A percentile compares a stretch with the other conserved stretches of the same genome.
Evolutionary conservation across 2,113 vertebrate species (phyloP).

Genomic region (Poeciliopsis prolifica): DNA sequence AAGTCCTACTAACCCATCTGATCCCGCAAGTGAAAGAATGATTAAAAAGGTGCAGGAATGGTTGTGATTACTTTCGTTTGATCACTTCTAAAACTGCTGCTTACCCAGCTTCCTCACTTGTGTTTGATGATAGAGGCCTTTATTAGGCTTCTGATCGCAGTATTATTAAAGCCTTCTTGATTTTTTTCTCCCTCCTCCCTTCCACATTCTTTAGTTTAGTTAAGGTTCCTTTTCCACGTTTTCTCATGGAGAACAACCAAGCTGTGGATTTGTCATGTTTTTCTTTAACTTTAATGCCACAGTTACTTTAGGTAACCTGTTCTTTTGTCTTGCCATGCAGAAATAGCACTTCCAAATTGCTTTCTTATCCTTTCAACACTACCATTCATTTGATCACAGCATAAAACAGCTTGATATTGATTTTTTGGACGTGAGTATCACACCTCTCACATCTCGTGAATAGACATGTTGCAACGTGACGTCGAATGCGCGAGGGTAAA

Average conservation of each 20-base stretch:
- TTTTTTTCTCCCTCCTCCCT: background rate
- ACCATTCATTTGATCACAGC: no score
- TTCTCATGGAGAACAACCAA: background rate
- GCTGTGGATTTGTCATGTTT: background rate
- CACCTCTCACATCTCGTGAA: no score
- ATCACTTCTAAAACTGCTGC: conserved; percentile 24
- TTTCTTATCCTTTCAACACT: no score
- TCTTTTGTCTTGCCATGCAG: no score
- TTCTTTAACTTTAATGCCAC: background rate
- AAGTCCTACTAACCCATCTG: conserved; percentile 50
- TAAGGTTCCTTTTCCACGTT: background rate
- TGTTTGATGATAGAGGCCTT: conserved; percentile 36
- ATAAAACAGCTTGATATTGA: no score
- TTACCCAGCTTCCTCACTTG: conserved; percentile 40
- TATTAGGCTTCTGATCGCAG: conserved; percentile 34
- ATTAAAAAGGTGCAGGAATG: conserved; percentile 56
- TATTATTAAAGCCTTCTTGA: conserved; percentile 19
- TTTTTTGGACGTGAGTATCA: no score
- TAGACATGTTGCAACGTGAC: no score
- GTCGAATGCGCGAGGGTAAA: no score
- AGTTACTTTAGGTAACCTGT: no score
- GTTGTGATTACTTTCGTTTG: conserved; percentile 44
- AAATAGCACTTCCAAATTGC: no score
- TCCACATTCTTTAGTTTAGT: background rate
- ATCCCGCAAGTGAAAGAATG: conserved; percentile 47